Evolutionary conservation across 2,113 vertebrate genomes (phyloP).

Genomic region (Pogonocichla stellata): DNA sequence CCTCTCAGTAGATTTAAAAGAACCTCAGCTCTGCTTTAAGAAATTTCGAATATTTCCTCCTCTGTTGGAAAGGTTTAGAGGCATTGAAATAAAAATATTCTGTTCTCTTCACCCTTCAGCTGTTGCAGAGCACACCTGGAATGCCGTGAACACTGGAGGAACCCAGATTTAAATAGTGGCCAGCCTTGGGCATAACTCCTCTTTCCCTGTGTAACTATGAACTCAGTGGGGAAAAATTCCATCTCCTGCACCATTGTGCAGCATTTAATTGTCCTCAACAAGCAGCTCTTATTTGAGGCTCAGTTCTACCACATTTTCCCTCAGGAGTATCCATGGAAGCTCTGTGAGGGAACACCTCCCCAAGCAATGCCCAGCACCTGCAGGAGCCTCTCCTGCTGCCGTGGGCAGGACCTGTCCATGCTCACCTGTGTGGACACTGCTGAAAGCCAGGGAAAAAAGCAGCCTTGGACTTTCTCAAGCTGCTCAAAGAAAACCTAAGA

Average conservation of each 20-base stretch:
- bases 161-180: background rate
- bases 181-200: background rate
- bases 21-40: background rate
- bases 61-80: background rate
- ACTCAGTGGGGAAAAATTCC: background rate
- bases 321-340: rapidly evolving
- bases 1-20: background rate
- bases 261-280: background rate
- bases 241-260: background rate
- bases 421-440: background rate
- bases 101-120: background rate
- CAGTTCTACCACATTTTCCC: background rate
- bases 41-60: background rate
- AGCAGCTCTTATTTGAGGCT: background rate
- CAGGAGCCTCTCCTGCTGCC: background rate
- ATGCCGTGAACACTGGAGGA: background rate
- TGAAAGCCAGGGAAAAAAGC: too few relatives aligned
- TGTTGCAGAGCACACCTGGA: background rate
- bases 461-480: too few relatives aligned
- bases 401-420: background rate
- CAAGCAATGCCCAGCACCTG: rapidly evolving
- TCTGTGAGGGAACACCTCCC: rapidly evolving
- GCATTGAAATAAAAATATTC: background rate
- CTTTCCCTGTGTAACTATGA: background rate
- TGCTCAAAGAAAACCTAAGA: too few relatives aligned